Percentiles rank a stretch among this genome's conserved stretches.
Evolutionary conservation across 2,113 vertebrate species (phyloP).

Genomic region (Thunnus maccoyii): DNA sequence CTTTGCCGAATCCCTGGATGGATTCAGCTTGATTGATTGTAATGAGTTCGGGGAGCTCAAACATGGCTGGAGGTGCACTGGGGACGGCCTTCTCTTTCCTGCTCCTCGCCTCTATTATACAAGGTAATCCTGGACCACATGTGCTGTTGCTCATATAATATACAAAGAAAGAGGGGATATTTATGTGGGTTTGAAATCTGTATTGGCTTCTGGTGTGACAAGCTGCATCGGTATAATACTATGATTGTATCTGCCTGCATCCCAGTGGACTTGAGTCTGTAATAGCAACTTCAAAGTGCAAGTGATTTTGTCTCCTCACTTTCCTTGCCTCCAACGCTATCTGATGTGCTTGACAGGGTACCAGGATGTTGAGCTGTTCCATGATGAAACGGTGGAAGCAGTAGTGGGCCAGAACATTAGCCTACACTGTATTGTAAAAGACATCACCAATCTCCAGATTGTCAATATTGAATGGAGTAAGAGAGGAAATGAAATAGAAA

Average conservation of each 20-base stretch:
- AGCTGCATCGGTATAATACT: slow-evolving; percentile 42
- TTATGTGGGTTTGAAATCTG: slow-evolving; percentile 24
- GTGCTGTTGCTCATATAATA: slow-evolving; percentile 15
- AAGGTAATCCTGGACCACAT: slow-evolving; percentile 72
- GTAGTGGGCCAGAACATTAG: slow-evolving; percentile 67
- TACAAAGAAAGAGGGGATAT: background rate
- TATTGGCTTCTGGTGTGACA: slow-evolving; percentile 38
- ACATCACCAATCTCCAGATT: background rate
- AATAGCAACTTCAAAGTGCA: slow-evolving; percentile 45
- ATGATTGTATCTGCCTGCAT: slow-evolving; percentile 49
- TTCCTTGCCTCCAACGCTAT: slow-evolving; percentile 44
- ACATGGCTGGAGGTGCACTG: slow-evolving; percentile 62
- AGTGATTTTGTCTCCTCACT: slow-evolving; percentile 48
- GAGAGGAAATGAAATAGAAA: background rate
- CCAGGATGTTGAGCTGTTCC: background rate
- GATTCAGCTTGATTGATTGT: slow-evolving; percentile 54
- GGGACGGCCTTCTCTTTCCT: slow-evolving; percentile 53
- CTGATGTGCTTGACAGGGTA: slow-evolving; percentile 71
- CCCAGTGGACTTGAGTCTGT: slow-evolving; percentile 21
- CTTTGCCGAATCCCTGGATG: slow-evolving; percentile 29
- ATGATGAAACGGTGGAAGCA: slow-evolving; percentile 34
- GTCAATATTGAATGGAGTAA: slow-evolving; percentile 74
- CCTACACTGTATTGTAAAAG: slow-evolving; percentile 58
- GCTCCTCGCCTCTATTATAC: slow-evolving; percentile 57
- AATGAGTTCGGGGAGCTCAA: slow-evolving; percentile 51